Evolutionary conservation across 2,797 vertebrate species (phyloP), one percentile per base, ranked within the genome.

Genomic region (Chaetophractus vellerosus): DNA sequence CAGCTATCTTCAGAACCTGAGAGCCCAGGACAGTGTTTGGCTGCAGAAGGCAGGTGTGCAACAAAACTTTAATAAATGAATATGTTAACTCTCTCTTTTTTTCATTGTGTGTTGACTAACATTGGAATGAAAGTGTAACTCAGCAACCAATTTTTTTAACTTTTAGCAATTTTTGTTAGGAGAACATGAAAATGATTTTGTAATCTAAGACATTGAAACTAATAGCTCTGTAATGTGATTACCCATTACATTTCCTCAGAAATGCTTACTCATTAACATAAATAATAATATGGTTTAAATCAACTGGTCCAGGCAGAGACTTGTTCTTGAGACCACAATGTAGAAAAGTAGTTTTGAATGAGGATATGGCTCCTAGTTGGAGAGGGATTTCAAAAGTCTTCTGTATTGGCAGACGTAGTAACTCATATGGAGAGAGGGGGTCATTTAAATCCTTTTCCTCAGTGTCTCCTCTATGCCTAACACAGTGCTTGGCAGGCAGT

Each of bases 181-280:
- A 19, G n/a, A 71, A 24, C 38, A 92, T 78, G 7, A 31, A 86
- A 81, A 87, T 68, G 23, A 59, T 85, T 94, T 94, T 85, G 31
- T 63, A 84, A 88, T 82, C 61, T 63, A 74, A 50, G 45, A 94
- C 28, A 90, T 31, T 72, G 50, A 93, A 96, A 78, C 24, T 36
- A 90, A 76, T 57, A 45, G 16, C 19, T 93, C 57, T 63, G 2
- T 33, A 69, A 83, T 91, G 19, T 69, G 78, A 76, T n/a, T 88
- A 61, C 18, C 28, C 9, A 64, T 61, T 79, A 52, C 55, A 48
- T 76, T 91, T 85, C 59, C 38, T 45, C 38, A 38, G 19, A 10
- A 12, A 85, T 2, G 4, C 57, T 68, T 93, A 88, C 50, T 93
- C 23, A 64, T 76, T 69, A 87, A 41, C n/a, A 59, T 66, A 28